A percentile compares a stretch with the other conserved stretches of the same genome.
Evolutionary conservation across 2,113 vertebrate species (phyloP).

Genomic region (Rhinogobius similis): DNA sequence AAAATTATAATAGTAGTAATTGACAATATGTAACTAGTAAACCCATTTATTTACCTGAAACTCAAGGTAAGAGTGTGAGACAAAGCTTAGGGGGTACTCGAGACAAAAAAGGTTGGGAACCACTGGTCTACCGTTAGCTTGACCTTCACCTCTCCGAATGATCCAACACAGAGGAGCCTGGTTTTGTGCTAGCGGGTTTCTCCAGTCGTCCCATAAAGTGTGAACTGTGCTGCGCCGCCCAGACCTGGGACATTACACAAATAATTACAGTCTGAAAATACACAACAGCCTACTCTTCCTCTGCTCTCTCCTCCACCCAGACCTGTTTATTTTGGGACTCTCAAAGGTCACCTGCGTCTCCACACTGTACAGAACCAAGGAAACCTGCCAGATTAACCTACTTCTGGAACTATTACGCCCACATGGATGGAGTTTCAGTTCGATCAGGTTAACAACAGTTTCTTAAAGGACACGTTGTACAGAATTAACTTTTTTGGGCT

Average conservation of each 20-base stretch:
- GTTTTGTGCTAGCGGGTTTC: not conserved
- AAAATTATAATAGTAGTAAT: too few species aligned
- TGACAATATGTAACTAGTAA: too few species aligned
- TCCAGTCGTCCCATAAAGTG: not conserved
- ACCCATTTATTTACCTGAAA: too few species aligned
- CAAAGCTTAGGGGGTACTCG: too few species aligned
- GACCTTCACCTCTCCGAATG: too few species aligned
- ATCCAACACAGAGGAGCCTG: too few species aligned
- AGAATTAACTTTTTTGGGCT: too few species aligned
- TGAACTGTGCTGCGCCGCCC: not conserved
- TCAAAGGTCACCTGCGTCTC: not conserved
- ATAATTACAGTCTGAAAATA: conserved; percentile 11
- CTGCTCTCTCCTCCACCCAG: not conserved
- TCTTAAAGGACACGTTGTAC: too few species aligned
- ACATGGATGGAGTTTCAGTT: not conserved
- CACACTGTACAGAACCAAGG: not conserved
- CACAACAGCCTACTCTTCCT: not conserved
- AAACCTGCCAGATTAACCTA: not conserved
- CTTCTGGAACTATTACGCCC: not conserved
- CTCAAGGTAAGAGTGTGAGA: too few species aligned
- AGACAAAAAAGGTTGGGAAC: too few species aligned
- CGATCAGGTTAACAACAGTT: too few species aligned
- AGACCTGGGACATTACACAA: not conserved
- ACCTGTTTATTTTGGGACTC: not conserved
- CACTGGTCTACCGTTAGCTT: too few species aligned